phyloP scores from a whole-genome alignment of 2,797 vertebrate species.

The Danio kyathit region DNA sequence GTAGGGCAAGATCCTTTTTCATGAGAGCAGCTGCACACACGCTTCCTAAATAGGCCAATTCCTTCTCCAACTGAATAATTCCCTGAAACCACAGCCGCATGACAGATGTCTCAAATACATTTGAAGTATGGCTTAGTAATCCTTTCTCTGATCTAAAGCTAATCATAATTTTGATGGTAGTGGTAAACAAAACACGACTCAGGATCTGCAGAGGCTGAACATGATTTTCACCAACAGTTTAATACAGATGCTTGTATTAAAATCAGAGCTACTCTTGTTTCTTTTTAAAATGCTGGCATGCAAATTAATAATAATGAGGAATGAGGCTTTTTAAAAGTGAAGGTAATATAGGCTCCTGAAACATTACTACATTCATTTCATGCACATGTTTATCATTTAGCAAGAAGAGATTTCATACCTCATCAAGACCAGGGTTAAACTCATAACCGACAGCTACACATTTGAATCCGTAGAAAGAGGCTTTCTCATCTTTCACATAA shows the following conservation, averaged over 20 bases:
- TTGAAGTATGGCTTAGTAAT: not conserved
- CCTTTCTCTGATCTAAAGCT: not conserved
- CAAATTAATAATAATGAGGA: not conserved
- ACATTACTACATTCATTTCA: not conserved
- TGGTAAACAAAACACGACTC: not conserved
- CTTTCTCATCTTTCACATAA: constrained; percentile 99
- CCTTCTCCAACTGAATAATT: constrained; percentile 97
- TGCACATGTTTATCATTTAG: not conserved
- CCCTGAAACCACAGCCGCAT: constrained; percentile 81
- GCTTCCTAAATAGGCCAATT: constrained; percentile 94
- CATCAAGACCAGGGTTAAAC: constrained; percentile 94
- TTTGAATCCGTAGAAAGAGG: constrained; percentile 97
- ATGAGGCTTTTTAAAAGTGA: not conserved
- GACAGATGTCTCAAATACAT: not conserved
- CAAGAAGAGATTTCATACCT: constrained; percentile 78
- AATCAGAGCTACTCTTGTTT: not conserved
- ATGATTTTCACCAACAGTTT: not conserved
- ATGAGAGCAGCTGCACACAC: constrained; percentile 97
- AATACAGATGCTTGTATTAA: not conserved
- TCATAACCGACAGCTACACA: constrained; percentile 97
- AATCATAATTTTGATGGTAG: not conserved
- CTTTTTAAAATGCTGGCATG: not conserved
- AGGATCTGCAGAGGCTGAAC: not conserved
- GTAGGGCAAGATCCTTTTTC: constrained; percentile 98
- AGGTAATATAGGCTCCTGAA: not conserved